A percentile compares a stretch with the other conserved stretches of the same genome.
phyloP scores from a whole-genome alignment of 2,888 invertebrate species.

The Pseudeuparius sepicola region DNA sequence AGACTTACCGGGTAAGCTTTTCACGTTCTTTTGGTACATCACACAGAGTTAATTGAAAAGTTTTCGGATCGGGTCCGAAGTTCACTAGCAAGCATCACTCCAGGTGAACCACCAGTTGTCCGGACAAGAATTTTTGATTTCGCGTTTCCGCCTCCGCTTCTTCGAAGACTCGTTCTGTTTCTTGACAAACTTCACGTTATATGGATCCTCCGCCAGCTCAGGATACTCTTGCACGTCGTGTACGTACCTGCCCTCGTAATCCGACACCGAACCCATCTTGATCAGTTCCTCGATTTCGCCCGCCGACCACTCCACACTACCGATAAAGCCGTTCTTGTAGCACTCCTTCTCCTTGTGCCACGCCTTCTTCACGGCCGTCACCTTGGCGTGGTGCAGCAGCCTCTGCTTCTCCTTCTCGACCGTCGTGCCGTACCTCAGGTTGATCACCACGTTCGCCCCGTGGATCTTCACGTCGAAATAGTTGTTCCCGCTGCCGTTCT shows the following conservation, averaged over 20 bases:
- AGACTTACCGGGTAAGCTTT: slow-evolving; percentile 38
- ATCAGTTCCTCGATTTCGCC: slow-evolving; percentile 82
- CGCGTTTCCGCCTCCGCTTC: slow-evolving; percentile 63
- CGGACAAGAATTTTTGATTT: slow-evolving; percentile 33
- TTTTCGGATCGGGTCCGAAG: too few species aligned
- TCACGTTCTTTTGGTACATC: slow-evolving; percentile 39
- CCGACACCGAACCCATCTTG: slow-evolving; percentile 71
- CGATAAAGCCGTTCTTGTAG: slow-evolving; percentile 64
- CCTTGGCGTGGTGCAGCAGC: slow-evolving; percentile 81
- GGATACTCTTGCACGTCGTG: slow-evolving; percentile 85
- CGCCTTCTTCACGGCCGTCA: slow-evolving; percentile 78
- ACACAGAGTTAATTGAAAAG: slow-evolving; percentile 41
- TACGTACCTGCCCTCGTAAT: slow-evolving; percentile 85
- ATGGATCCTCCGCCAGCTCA: slow-evolving; percentile 90
- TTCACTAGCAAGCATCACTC: slow-evolving; percentile 37
- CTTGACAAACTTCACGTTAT: slow-evolving; percentile 84
- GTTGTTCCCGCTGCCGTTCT: slow-evolving; percentile 60
- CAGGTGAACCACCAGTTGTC: slow-evolving; percentile 41
- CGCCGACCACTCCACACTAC: slow-evolving; percentile 75
- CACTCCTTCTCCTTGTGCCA: slow-evolving; percentile 90
- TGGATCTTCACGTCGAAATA: slow-evolving; percentile 85
- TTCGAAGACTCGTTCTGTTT: slow-evolving; percentile 64
- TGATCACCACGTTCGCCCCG: slow-evolving; percentile 81
- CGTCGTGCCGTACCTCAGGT: slow-evolving; percentile 86
- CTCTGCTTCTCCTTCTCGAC: slow-evolving; percentile 83